A percentile compares a stretch with the other conserved stretches of the same genome.
Conservation (phyloP, 2,113 vertebrate genomes). For the Ibidorhyncha struthersii region DNA sequence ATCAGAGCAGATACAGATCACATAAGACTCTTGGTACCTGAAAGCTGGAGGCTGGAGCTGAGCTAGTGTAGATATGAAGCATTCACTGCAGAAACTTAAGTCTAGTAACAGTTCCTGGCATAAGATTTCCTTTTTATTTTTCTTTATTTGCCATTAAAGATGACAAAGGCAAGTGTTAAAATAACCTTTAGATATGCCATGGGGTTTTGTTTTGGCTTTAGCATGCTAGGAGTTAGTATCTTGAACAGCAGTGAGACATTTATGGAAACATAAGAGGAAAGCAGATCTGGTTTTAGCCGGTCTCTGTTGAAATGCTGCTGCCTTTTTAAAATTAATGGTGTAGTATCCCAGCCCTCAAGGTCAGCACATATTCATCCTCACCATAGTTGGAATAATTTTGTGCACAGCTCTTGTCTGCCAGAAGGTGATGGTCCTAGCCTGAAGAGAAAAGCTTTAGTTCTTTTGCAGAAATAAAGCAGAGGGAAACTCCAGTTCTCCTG, state of each 20-base stretch:
- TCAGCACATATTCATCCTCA: neutral
- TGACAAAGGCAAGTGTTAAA: neutral
- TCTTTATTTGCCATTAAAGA: neutral
- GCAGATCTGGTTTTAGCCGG: neutral
- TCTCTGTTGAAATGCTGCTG: neutral
- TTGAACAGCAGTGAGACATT: neutral
- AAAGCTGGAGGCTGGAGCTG: constrained; percentile 11
- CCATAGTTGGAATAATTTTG: neutral
- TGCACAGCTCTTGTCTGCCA: neutral
- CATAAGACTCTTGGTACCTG: neutral
- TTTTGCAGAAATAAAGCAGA: neutral
- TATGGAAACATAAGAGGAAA: neutral
- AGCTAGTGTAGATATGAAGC: neutral
- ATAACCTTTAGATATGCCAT: neutral
- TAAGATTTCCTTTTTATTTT: neutral
- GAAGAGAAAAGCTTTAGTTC: neutral
- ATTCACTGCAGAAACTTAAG: neutral
- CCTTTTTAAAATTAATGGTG: neutral
- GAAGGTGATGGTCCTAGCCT: neutral
- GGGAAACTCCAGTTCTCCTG: neutral
- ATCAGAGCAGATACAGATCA: neutral
- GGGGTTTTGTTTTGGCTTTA: neutral
- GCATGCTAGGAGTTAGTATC: neutral
- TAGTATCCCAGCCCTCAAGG: neutral
- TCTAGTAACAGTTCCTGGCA: neutral